Conservation (phyloP, 2,888 invertebrate species). For the Ligdia adustata region DNA sequence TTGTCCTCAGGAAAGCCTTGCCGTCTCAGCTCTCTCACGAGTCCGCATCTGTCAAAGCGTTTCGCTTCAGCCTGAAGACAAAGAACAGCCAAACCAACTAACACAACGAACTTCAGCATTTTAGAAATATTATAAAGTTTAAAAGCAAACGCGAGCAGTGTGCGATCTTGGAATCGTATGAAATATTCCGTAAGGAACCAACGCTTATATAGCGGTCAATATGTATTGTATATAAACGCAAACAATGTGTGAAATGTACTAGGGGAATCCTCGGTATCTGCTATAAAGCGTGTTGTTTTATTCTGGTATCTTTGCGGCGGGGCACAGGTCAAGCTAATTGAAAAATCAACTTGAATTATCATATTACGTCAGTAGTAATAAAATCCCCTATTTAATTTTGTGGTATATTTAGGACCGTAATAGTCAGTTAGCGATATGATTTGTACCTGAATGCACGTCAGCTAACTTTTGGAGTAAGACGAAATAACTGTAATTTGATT, state of each 20-base stretch:
- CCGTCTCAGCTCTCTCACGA: constrained; percentile 48
- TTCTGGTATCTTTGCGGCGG: too few species aligned
- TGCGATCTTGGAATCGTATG: not conserved
- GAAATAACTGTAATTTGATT: too few species aligned
- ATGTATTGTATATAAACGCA: constrained; percentile 1
- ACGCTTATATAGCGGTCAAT: not conserved
- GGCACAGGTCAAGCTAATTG: too few species aligned
- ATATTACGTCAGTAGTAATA: too few species aligned
- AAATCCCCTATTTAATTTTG: too few species aligned
- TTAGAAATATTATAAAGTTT: not conserved
- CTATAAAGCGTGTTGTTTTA: too few species aligned
- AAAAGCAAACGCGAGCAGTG: not conserved
- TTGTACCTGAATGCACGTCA: too few species aligned
- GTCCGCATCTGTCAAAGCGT: constrained; percentile 48
- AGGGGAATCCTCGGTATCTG: constrained; percentile 31
- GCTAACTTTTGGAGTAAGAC: too few species aligned
- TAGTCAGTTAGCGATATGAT: too few species aligned
- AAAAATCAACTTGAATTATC: too few species aligned
- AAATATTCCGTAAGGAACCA: not conserved
- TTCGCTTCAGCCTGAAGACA: constrained; percentile 38
- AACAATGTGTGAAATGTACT: constrained; percentile 11
- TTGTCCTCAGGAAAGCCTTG: constrained; percentile 53
- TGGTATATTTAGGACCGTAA: too few species aligned
- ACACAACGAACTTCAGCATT: constrained; percentile 36
- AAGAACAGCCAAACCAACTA: constrained; percentile 28